These are phyloP conservation scores for Piscicola geometra DNA, from an alignment of 2,888 invertebrate species.

Conservation along the genomic window DNA sequence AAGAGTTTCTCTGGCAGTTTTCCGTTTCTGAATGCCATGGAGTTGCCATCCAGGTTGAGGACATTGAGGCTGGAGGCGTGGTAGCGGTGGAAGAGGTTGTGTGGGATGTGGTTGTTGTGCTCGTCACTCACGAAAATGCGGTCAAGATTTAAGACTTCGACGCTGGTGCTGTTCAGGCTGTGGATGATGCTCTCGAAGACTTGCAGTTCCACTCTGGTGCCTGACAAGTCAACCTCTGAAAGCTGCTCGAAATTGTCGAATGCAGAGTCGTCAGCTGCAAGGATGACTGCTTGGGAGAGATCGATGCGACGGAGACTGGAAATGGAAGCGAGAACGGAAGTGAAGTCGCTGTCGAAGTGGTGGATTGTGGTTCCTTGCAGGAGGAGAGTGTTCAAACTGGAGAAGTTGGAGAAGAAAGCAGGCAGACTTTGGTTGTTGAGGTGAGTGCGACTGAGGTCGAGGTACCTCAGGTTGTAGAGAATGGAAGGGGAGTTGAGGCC, in stretches of 20 bases:
- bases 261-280: slow-evolving; percentile 16
- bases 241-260: slow-evolving; percentile 22
- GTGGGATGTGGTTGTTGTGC: slow-evolving; percentile 2
- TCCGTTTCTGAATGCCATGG: slow-evolving; percentile 27
- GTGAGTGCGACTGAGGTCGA: slow-evolving; percentile 32
- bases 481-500: not conserved
- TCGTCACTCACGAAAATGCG: slow-evolving; percentile 33
- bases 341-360: slow-evolving; percentile 25
- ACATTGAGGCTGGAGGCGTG: slow-evolving; percentile 22
- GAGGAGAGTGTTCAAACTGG: slow-evolving; percentile 21
- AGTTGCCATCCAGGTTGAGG: slow-evolving; percentile 36
- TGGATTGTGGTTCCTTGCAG: slow-evolving; percentile 9
- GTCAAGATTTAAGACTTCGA: slow-evolving; percentile 35
- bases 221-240: slow-evolving; percentile 26
- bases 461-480: slow-evolving; percentile 12
- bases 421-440: slow-evolving; percentile 7
- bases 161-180: slow-evolving; percentile 31
- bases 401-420: slow-evolving; percentile 27
- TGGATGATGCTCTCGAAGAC: slow-evolving; percentile 30
- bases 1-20: slow-evolving; percentile 32
- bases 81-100: slow-evolving; percentile 33
- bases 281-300: slow-evolving; percentile 23
- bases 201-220: slow-evolving; percentile 1
- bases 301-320: slow-evolving; percentile 27
- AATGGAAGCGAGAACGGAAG: slow-evolving; percentile 13